Evolutionary conservation across 2,888 invertebrate genomes (phyloP).

Genomic region (Allolobophora icterica): DNA sequence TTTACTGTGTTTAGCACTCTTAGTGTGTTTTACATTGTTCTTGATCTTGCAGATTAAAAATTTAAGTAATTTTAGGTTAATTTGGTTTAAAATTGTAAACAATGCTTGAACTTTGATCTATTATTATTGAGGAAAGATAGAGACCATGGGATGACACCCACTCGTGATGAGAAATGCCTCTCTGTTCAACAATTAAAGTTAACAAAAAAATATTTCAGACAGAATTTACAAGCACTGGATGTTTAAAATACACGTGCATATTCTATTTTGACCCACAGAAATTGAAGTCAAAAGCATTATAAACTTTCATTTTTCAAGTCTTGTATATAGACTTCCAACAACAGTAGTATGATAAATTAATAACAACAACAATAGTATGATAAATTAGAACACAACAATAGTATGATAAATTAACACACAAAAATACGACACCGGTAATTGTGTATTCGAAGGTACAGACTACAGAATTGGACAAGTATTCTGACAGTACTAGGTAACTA

Average conservation of each 20-base stretch:
- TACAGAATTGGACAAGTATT: background rate
- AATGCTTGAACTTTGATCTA: background rate
- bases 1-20: background rate
- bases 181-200: background rate
- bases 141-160: background rate
- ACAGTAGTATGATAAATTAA: background rate
- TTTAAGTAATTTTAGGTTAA: background rate
- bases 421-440: background rate
- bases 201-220: background rate
- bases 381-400: background rate
- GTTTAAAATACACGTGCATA: background rate
- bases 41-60: background rate
- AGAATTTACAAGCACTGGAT: background rate
- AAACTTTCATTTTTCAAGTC: background rate
- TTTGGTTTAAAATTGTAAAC: background rate
- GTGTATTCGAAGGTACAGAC: background rate
- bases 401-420: background rate
- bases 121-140: background rate
- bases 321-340: background rate
- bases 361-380: background rate
- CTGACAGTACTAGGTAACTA: background rate
- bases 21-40: background rate
- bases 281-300: background rate
- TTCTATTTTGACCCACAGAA: background rate
- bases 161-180: background rate